Evolutionary conservation across 2,888 invertebrate genomes (phyloP).

Genomic region (Argyresthia albistria): DNA sequence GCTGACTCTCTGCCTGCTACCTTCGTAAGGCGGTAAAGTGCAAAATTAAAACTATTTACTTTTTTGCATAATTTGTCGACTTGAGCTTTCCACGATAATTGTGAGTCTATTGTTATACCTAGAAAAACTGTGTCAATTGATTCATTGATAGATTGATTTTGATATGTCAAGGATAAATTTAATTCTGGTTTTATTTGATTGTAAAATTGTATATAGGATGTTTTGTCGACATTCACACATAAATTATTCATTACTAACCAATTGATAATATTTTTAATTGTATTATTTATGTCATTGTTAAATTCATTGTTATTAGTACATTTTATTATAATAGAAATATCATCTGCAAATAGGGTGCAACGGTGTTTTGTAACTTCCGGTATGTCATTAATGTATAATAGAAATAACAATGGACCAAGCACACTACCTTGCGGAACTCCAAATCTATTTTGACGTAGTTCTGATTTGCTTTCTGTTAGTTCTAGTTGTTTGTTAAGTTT

Average conservation of each 20-base stretch:
- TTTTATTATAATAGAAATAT: slow-evolving; percentile 8
- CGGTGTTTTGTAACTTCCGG: neutral
- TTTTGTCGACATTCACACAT: neutral
- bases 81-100: neutral
- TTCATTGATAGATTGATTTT: neutral
- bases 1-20: slow-evolving; percentile 5
- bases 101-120: neutral
- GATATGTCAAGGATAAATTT: neutral
- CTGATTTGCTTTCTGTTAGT: neutral
- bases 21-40: slow-evolving; percentile 8
- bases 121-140: neutral
- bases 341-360: slow-evolving; percentile 21
- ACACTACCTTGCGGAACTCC: slow-evolving; percentile 9
- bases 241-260: slow-evolving; percentile 9
- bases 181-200: neutral
- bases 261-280: neutral
- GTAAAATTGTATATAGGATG: neutral
- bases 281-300: slow-evolving; percentile 4
- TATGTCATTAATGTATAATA: slow-evolving; percentile 9
- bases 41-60: slow-evolving; percentile 9
- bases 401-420: slow-evolving; percentile 8
- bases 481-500: neutral
- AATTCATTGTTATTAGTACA: slow-evolving; percentile 5
- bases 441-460: neutral
- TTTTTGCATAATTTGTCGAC: slow-evolving; percentile 7